A percentile compares a stretch with the other conserved stretches of the same genome.
Conservation (phyloP, 1,140 invertebrate genomes). For the Hylaeus volcanicus region DNA sequence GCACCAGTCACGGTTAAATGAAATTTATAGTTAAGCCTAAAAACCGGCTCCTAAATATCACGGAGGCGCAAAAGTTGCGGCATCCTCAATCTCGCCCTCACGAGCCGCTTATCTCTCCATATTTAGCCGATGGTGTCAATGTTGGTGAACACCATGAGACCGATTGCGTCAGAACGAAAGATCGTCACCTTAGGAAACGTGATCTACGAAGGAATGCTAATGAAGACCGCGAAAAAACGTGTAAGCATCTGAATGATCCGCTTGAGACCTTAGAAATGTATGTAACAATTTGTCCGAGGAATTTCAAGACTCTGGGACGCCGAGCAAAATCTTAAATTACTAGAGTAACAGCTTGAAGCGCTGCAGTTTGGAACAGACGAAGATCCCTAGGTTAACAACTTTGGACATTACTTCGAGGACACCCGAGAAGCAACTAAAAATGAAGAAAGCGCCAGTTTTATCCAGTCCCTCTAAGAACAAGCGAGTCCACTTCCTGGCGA, state of each 20-base stretch:
- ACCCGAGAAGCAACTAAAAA: too few species aligned
- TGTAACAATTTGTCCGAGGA: neutral
- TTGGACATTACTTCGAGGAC: too few species aligned
- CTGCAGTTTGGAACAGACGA: too few species aligned
- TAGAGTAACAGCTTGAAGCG: too few species aligned
- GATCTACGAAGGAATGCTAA: conserved; percentile 12
- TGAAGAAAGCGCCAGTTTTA: too few species aligned
- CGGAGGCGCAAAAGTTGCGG: conserved; percentile 20
- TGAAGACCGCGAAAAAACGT: neutral
- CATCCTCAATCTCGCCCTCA: neutral
- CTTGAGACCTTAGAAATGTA: neutral
- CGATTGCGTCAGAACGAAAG: conserved; percentile 50
- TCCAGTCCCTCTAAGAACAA: too few species aligned
- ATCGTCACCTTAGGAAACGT: conserved; percentile 10
- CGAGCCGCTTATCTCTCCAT: conserved; percentile 32
- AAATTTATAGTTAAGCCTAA: conserved; percentile 9
- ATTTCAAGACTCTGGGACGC: neutral
- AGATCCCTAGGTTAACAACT: too few species aligned
- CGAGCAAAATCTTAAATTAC: too few species aligned
- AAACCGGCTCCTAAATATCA: conserved; percentile 22
- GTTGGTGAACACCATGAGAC: conserved; percentile 44
- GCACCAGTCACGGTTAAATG: conserved; percentile 11
- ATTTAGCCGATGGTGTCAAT: conserved; percentile 54
- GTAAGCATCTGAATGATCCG: conserved; percentile 4
- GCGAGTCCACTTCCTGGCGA: neutral